These are phyloP conservation scores for Eumeta japonica DNA, from an alignment of 1,140 invertebrate species.

Conservation along the genomic window DNA sequence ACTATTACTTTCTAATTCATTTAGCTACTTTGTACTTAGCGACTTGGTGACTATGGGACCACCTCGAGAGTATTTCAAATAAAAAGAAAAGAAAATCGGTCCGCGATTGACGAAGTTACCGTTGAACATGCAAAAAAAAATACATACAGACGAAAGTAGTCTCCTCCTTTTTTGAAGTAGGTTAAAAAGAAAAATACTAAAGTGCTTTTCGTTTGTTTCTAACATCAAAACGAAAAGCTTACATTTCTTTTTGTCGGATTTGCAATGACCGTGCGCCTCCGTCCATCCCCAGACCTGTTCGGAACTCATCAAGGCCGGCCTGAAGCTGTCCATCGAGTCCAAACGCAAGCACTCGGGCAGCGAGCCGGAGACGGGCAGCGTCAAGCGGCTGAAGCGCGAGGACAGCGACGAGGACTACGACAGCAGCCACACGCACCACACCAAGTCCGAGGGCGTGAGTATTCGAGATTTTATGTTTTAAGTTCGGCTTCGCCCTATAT, in stretches of 20 bases:
- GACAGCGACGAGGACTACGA: conserved; percentile 68
- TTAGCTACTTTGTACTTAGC: too few species aligned
- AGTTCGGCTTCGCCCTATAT: neutral
- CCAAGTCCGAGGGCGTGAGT: conserved; percentile 55
- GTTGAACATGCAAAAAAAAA: too few species aligned
- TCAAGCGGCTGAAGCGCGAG: conserved; percentile 63
- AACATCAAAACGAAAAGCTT: neutral
- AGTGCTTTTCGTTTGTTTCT: neutral
- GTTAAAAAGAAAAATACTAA: too few species aligned
- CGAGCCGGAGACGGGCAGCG: conserved; percentile 58
- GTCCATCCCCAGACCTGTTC: conserved; percentile 69
- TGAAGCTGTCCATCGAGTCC: conserved; percentile 87
- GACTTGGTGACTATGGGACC: too few species aligned
- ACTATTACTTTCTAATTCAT: too few species aligned
- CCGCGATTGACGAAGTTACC: too few species aligned
- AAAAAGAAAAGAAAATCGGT: too few species aligned
- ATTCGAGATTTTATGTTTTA: neutral
- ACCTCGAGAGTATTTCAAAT: too few species aligned
- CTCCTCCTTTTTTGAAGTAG: too few species aligned
- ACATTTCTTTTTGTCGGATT: too few species aligned
- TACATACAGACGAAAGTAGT: too few species aligned
- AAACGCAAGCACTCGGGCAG: conserved; percentile 74
- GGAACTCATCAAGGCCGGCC: conserved; percentile 85
- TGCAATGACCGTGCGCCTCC: conserved; percentile 4
- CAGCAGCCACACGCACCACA: conserved; percentile 52